Conservation (phyloP, 2,113 vertebrate genomes). For the Tenrec ecaudatus region DNA sequence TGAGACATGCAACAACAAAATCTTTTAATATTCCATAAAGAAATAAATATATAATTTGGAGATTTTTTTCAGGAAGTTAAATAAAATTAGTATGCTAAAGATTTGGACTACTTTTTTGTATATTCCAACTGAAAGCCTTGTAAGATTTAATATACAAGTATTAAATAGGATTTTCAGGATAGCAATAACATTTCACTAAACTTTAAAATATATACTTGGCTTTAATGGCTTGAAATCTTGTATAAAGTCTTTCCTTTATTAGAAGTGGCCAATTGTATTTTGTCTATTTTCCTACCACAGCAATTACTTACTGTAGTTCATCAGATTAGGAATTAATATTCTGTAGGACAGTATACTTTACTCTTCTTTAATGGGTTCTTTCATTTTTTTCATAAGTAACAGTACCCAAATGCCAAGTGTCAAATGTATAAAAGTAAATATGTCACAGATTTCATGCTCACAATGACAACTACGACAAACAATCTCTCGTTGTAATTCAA, state of each 20-base stretch:
- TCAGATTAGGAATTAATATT: conserved; percentile 3
- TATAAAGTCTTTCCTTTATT: neutral
- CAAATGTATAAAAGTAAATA: conserved; percentile 17
- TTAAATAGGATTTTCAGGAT: neutral
- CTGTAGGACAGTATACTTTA: neutral
- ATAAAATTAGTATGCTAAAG: neutral
- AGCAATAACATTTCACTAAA: neutral
- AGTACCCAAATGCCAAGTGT: neutral
- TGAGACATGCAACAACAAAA: neutral
- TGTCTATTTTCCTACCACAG: neutral
- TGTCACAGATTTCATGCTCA: neutral
- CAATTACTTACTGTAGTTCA: neutral
- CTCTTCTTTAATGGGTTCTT: neutral
- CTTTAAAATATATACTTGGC: neutral
- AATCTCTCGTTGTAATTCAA: conserved; percentile 3
- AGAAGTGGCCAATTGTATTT: neutral
- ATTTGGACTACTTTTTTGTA: neutral
- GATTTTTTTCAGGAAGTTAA: neutral
- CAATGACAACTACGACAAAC: neutral
- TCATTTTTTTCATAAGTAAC: conserved; percentile 10
- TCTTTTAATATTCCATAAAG: neutral
- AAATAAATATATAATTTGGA: conserved; percentile 11
- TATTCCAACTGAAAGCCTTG: neutral
- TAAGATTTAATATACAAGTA: neutral
- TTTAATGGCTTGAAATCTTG: neutral